Percentiles rank a stretch among this genome's conserved stretches.
Conservation (phyloP, 2,113 vertebrate species). For the Scomber scombrus region DNA sequence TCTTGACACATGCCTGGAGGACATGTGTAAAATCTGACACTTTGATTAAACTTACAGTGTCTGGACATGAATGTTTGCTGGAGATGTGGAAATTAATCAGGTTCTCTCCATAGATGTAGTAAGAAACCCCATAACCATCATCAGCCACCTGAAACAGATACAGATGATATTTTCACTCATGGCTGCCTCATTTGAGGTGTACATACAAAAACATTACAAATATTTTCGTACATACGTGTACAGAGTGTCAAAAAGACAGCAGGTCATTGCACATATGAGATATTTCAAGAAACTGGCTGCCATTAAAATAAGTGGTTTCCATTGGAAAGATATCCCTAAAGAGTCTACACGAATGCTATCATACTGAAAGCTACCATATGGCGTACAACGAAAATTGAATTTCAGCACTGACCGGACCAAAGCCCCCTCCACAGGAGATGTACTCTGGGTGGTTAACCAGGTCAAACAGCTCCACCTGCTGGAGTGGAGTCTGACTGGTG, state of each 20-base stretch:
- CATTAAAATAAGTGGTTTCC: neutral
- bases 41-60: constrained; percentile 85
- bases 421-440: constrained; percentile 91
- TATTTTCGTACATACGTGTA: neutral
- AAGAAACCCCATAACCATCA: constrained; percentile 92
- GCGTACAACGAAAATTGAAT: neutral
- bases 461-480: constrained; percentile 91
- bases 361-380: neutral
- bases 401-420: constrained; percentile 89
- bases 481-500: constrained; percentile 91
- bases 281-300: too few species aligned
- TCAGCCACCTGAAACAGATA: constrained; percentile 86
- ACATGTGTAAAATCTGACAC: too few species aligned
- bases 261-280: too few species aligned
- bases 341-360: neutral
- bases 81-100: constrained; percentile 92
- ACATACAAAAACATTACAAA: neutral
- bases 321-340: neutral
- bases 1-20: too few species aligned
- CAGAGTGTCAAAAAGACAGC: neutral
- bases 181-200: neutral
- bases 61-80: constrained; percentile 89
- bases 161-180: neutral
- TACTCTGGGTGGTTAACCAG: constrained; percentile 89
- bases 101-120: constrained; percentile 87